Base-by-base conservation (phyloP, 2,888 invertebrate species). In the Scaptodrosophila latifasciaeformis region DNA sequence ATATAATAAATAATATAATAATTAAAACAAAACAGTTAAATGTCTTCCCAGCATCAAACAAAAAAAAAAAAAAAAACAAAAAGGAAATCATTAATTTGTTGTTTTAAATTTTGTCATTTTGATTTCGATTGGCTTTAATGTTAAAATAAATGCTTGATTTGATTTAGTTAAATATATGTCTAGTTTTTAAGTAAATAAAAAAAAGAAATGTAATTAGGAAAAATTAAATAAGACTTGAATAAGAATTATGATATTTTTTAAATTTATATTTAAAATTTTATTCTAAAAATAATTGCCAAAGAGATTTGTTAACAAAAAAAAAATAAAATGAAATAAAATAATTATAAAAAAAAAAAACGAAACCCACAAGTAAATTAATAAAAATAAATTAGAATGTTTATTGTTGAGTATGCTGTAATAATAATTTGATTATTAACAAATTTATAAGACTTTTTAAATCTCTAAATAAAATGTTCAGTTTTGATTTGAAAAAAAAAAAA, bases 231-330 rank as follows among this genome's bases (percentile, higher is more conserved):
- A 30, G 24, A 42, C 43, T 49, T 45, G 54, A 30, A 44, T 30
- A 27, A n/a, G 43, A 54, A 37, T 39, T 31, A 48, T 19, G 49
- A 21, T 35, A 51, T 49, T 56, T 51, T 21, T 21, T 29, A 40
- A 34, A 13, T 34, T 34, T 12, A 34, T 34, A n/a, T 34, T 13
- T 34, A 34, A 10, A 12, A 34, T 13, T 34, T 13, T 34, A 13
- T 34, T 12, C 15, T 34, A n/a, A 34, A 9, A 1, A 24, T 24
- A 60, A 45, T 67, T 60, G 66, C 66, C 66, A 67, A 67, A 67
- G 66, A 67, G 60, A 67, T 67, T 67, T 67, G 67, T 67, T 67
- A 45, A 45, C 12, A 9, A 44, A 44, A 29, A 27, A 12, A 21
- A 27, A 12, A 12, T 42, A 19, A 7, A 18, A 19, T 18, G 10